Base-by-base conservation (phyloP, 1,140 invertebrate species). In the Idris sp. region DNA sequence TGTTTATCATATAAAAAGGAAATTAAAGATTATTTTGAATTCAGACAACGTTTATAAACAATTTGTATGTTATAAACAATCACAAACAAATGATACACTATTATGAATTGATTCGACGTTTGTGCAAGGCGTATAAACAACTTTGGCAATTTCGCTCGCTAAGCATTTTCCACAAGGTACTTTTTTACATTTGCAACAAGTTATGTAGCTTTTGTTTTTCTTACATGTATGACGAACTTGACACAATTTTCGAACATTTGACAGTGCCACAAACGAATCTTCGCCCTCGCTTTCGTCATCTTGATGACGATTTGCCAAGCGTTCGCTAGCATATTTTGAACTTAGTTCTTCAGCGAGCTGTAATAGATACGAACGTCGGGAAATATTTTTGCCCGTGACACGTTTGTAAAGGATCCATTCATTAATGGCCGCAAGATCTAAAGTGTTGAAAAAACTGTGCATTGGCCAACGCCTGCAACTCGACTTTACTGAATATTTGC, bases 261-360 rank as follows among this genome's bases (percentile, higher is more conserved):
- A 38, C 36, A 18, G 36, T 15, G 13, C 36, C 2, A 38, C 36
- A 16, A 38, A 38, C n/a, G n/a, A n/a, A n/a, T n/a, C n/a, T n/a
- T n/a, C n/a, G n/a, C n/a, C n/a, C 36, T 38, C 36, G 36, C 36
- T 38, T 16, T 38, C 36, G n/a, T n/a, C n/a, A 38, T 16, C 14
- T 38, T 38, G 14, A 16, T 38, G 14, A 38, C 15, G 14, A 38
- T 38, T 38, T 18, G 18, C 15, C 36, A 6, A 16, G 36, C 36
- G 36, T 38, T 16, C 15, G 15, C 14, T 16, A 16, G 36, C 36
- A 38, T 38, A 38, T 8, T 38, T 16, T 16, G 36, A 16, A 18
- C 36, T 38, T 7, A 38, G 36, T 11, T 35, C 13, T 35, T 35
- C 33, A 7, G 33, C 1, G 3, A 25, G 22, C 8, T 25, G 22